phyloP scores from a whole-genome alignment of 2,113 vertebrate genomes.

The Tonatia bakeri region DNA sequence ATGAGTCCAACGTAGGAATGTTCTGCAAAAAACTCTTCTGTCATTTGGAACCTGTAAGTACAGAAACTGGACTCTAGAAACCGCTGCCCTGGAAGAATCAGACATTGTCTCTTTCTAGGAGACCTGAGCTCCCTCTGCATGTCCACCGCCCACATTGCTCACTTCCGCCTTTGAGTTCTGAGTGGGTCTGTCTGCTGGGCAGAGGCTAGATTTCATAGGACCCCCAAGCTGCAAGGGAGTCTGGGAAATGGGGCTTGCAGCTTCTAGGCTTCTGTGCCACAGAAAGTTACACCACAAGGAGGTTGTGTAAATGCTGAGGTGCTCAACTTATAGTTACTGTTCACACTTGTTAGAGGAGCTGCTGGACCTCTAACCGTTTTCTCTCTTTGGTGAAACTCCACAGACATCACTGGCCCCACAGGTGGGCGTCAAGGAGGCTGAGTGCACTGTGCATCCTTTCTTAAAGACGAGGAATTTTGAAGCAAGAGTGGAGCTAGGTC shows the following conservation, averaged over 20 bases:
- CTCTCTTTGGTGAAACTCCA: not conserved
- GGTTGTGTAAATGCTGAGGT: not conserved
- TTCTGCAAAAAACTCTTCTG: not conserved
- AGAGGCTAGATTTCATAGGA: not conserved
- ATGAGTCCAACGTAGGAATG: not conserved
- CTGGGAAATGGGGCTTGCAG: not conserved
- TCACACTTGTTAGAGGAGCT: not conserved
- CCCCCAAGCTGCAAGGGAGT: not conserved
- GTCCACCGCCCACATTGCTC: not conserved
- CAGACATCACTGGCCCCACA: not conserved
- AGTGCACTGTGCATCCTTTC: not conserved
- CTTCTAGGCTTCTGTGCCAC: not conserved
- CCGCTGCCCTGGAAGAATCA: not conserved
- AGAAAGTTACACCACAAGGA: not conserved
- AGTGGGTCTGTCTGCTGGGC: not conserved
- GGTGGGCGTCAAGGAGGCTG: not conserved
- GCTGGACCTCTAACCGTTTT: not conserved
- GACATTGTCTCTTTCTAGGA: not conserved
- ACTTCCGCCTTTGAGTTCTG: not conserved
- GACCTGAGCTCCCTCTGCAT: not conserved
- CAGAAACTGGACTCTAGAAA: not conserved
- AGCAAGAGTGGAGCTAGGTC: slow-evolving; percentile 7
- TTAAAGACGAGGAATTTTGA: not conserved
- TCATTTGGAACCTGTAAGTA: not conserved
- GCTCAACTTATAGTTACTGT: not conserved